Percentiles rank a stretch among this genome's conserved stretches.
These are phyloP conservation scores for Montipora sp. DNA, from an alignment of 64 coral and sea anemone genomes.

Conservation along the genomic window DNA sequence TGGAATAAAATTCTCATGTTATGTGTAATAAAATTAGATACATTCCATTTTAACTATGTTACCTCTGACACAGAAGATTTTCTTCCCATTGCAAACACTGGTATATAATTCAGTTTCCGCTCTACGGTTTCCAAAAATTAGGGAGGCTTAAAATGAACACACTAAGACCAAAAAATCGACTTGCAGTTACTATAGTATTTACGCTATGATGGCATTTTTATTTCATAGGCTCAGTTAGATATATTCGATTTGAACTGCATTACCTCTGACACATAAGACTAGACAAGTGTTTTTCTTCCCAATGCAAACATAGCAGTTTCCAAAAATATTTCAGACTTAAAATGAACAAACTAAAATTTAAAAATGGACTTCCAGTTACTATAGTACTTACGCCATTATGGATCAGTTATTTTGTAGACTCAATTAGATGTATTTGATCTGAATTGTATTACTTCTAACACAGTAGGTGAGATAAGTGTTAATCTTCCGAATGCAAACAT, in stretches of 20 bases:
- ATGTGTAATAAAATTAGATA: too few relatives aligned
- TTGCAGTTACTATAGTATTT: too few relatives aligned
- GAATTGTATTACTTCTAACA: background rate
- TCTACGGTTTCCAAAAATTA: background rate
- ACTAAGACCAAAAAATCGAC: background rate
- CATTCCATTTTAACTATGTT: background rate
- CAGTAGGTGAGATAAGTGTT: background rate
- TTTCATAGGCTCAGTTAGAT: too few relatives aligned
- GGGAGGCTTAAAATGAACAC: background rate
- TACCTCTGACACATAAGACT: too few relatives aligned
- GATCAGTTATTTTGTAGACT: background rate
- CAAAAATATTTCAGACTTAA: too few relatives aligned
- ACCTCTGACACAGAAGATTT: background rate
- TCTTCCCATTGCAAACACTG: slow-evolving; percentile 13
- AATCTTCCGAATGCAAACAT: background rate
- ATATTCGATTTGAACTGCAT: too few relatives aligned
- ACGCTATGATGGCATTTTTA: too few relatives aligned
- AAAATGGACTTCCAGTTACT: background rate
- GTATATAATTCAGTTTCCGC: background rate
- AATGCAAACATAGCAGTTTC: too few relatives aligned
- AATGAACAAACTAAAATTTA: too few relatives aligned
- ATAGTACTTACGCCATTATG: background rate
- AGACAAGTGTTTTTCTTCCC: too few relatives aligned
- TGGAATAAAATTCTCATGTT: too few relatives aligned
- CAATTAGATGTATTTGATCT: slow-evolving; percentile 5